Conservation (phyloP, 1,140 invertebrate genomes). For the Calycopis cecrops region DNA sequence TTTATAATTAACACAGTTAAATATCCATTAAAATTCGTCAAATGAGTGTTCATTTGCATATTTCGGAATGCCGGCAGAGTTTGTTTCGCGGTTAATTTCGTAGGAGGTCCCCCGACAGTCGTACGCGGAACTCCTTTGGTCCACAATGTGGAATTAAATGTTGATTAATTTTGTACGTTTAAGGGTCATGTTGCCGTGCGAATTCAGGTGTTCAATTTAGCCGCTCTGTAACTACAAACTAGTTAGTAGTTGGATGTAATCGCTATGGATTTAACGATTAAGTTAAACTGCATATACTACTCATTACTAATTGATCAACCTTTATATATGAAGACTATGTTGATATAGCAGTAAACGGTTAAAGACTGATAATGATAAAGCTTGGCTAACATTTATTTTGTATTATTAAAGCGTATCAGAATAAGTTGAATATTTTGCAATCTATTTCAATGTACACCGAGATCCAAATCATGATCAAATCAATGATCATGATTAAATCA, state of each 20-base stretch:
- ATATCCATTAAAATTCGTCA: conserved; percentile 72
- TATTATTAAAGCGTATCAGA: too few relatives aligned
- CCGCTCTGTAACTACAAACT: conserved; percentile 51
- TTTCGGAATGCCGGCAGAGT: conserved; percentile 54
- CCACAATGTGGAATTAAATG: conserved; percentile 64
- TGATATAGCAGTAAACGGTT: too few relatives aligned
- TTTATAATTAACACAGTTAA: conserved; percentile 69
- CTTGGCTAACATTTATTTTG: too few relatives aligned
- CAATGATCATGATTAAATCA: too few relatives aligned
- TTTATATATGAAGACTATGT: too few relatives aligned
- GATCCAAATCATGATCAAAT: too few relatives aligned
- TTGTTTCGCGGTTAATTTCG: conserved; percentile 55
- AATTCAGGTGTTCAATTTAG: conserved; percentile 52
- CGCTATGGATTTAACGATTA: not conserved
- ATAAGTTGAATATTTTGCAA: too few relatives aligned
- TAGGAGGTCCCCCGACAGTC: conserved; percentile 50
- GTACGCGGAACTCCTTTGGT: conserved; percentile 41
- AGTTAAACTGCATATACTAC: not conserved
- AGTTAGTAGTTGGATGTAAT: conserved; percentile 36
- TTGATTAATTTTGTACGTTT: conserved; percentile 65
- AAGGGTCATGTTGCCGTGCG: conserved; percentile 28
- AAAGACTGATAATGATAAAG: too few relatives aligned
- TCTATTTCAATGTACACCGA: too few relatives aligned
- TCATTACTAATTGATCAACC: too few relatives aligned
- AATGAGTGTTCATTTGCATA: conserved; percentile 72